Evolutionary conservation across 2,888 invertebrate species (phyloP).

Genomic region (Lottia gigantea): DNA sequence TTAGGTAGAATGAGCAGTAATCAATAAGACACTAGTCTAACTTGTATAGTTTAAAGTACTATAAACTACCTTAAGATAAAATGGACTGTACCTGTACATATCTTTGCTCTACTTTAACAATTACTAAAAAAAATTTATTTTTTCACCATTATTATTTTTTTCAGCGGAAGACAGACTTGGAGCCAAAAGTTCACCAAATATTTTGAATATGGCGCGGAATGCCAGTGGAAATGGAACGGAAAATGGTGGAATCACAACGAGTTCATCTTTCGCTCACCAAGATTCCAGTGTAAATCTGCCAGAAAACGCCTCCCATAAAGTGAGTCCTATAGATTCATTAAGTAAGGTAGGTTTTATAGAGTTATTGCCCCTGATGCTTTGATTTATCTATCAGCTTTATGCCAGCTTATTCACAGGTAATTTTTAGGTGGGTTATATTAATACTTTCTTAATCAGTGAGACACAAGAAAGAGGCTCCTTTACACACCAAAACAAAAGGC

Average conservation of each 20-base stretch:
- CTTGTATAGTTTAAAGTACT: too few species aligned
- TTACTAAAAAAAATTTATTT: too few species aligned
- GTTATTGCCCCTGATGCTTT: not conserved
- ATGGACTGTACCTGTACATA: too few species aligned
- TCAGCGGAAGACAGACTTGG: constrained; percentile 28
- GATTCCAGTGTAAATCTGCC: constrained; percentile 42
- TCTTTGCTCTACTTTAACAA: too few species aligned
- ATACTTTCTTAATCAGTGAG: too few species aligned
- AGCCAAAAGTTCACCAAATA: constrained; percentile 56
- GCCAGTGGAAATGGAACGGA: constrained; percentile 1
- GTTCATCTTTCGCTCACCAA: constrained; percentile 31
- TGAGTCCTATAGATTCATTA: constrained; percentile 22
- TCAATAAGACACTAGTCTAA: too few species aligned
- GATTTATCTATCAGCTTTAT: not conserved
- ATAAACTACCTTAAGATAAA: too few species aligned
- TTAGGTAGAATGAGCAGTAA: too few species aligned
- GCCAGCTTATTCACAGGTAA: not conserved
- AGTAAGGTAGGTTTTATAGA: not conserved
- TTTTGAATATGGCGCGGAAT: constrained; percentile 24
- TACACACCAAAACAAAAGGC: too few species aligned
- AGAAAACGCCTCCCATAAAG: constrained; percentile 52
- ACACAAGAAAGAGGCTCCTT: too few species aligned
- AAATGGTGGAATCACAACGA: constrained; percentile 26
- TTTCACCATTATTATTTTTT: not conserved
- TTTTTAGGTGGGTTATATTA: too few species aligned